Evolutionary conservation across 2,797 vertebrate species (phyloP), one percentile per base, ranked within the genome.

Genomic region (Artibeus lituratus): DNA sequence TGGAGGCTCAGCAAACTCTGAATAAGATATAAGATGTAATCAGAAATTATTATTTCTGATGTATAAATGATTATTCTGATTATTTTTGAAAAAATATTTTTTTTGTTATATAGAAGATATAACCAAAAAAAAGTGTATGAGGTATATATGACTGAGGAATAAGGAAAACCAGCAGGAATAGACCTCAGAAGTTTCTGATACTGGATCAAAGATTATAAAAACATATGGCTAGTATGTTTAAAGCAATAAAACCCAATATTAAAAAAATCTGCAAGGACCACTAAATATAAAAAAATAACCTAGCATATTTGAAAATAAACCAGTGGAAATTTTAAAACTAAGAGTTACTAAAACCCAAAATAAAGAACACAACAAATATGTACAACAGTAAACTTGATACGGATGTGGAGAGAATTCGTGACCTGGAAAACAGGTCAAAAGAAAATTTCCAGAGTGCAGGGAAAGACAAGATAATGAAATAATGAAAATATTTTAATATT

Each of bases 401-500:
- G 86, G 37, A 16, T 77, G 26, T 32, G 24, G 53, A 78, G 24
- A 81, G 26, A 72, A 93, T 53, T 65, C 82, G 10, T 86, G 21
- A 82, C 35, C 10, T 87, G 21, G 26, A 65, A 67, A 83, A 87
- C 11, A 87, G 42, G 72, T 90, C 29, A 90, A 32, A 93, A 96
- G 10, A 86, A 93, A 96, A 22, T 55, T 42, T 91, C 15, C 47
- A 87, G 77, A 73, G 35, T 44, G 10, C 65, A 83, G 29, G 29
- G 22, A 47, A 87, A 90, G 29, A 74, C 26, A 87, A 93, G 78
- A 78, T 69, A 90, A 51, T 72, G 51, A 51, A 42, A 72, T 74
- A 90, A 51, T 72, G 51, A 51, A 51, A 72, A 65, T 55, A 77
- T 87, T 96, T 95, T 84, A 72, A 42, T 39, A 87, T 90, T 49